Conservation (phyloP, 2,113 vertebrate species). For the Lepisosteus oculatus region DNA sequence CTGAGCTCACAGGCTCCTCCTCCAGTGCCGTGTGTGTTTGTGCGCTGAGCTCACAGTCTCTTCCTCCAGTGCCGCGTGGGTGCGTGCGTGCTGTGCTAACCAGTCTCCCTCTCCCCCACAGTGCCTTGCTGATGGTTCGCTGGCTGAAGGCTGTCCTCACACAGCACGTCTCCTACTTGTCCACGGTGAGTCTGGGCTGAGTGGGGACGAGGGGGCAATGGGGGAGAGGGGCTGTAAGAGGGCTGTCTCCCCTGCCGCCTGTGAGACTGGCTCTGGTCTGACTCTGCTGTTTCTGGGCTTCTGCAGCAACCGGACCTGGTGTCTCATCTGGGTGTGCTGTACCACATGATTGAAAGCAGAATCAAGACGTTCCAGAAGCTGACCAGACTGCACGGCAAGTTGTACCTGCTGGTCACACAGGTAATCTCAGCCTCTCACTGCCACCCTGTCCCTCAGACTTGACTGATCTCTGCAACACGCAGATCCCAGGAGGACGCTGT, state of each 20-base stretch:
- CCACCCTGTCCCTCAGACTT: too few species aligned
- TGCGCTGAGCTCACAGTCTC: too few species aligned
- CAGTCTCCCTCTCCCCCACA: slow-evolving; percentile 39
- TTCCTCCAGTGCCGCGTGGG: background rate
- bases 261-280: background rate
- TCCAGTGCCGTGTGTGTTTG: too few species aligned
- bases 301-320: slow-evolving; percentile 87
- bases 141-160: slow-evolving; percentile 90
- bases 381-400: slow-evolving; percentile 87
- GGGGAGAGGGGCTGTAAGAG: too few species aligned
- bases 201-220: too few species aligned
- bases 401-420: slow-evolving; percentile 87
- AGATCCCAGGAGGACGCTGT: too few species aligned
- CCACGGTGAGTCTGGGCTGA: slow-evolving; percentile 77
- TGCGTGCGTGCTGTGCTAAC: background rate
- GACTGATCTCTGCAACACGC: too few species aligned
- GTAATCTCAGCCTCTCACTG: slow-evolving; percentile 46
- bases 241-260: too few species aligned
- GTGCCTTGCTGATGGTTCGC: slow-evolving; percentile 83
- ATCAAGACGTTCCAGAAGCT: slow-evolving; percentile 91
- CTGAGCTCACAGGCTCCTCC: too few species aligned
- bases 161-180: slow-evolving; percentile 90
- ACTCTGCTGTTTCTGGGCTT: background rate
- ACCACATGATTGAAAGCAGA: slow-evolving; percentile 93
- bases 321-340: slow-evolving; percentile 82